Evolutionary conservation across 2,113 vertebrate species (phyloP).

Genomic region (Silurus glanis): DNA sequence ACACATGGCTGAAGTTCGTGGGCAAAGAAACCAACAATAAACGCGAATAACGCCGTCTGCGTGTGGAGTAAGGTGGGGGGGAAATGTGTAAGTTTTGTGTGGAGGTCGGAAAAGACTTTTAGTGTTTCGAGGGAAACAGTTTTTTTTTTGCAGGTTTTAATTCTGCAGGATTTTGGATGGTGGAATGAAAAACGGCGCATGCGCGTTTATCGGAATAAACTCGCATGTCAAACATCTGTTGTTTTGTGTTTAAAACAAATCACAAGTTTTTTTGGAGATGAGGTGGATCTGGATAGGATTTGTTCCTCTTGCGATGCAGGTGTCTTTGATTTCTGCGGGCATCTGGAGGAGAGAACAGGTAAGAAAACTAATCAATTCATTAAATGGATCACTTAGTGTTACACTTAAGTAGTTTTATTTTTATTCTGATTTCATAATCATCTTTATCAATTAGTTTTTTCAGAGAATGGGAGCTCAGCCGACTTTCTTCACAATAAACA

Average conservation of each 20-base stretch:
- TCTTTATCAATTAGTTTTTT: neutral
- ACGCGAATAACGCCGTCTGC: neutral
- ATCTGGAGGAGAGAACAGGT: conserved; percentile 47
- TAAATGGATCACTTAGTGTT: neutral
- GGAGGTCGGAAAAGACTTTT: neutral
- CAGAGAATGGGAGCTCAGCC: neutral
- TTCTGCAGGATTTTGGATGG: neutral
- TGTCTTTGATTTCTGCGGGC: conserved; percentile 22
- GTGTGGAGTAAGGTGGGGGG: neutral
- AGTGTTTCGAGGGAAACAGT: neutral
- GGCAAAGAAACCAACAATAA: neutral
- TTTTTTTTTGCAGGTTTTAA: neutral
- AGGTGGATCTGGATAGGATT: conserved; percentile 31
- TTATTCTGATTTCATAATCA: no score
- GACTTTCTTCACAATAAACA: neutral
- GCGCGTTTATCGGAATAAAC: neutral
- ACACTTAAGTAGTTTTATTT: no score
- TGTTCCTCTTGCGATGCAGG: conserved; percentile 38
- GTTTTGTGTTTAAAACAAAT: neutral
- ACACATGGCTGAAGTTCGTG: conserved; percentile 16
- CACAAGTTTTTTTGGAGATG: conserved; percentile 23
- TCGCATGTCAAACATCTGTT: neutral
- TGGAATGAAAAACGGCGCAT: conserved; percentile 2
- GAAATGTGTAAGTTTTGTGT: neutral
- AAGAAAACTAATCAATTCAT: conserved; percentile 5